Conservation (phyloP, 2,797 vertebrate genomes). For the Trachops cirrhosus region DNA sequence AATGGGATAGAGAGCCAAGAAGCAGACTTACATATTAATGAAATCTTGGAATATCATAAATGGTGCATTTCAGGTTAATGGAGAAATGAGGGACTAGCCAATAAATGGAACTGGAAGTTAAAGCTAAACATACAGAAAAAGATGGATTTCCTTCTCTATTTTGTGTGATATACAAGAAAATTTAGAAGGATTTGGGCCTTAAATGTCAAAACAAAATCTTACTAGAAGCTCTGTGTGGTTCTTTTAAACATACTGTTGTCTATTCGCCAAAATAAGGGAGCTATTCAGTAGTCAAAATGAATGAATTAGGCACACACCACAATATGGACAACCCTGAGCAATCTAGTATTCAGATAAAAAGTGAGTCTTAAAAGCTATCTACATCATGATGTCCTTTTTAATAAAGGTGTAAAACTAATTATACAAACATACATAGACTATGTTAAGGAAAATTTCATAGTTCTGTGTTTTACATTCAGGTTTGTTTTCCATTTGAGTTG, state of each 20-base stretch:
- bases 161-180: background rate
- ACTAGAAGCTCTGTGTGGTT: background rate
- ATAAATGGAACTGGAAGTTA: background rate
- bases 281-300: background rate
- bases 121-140: background rate
- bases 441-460: background rate
- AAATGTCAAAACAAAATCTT: background rate
- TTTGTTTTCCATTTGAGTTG: background rate
- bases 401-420: background rate
- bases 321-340: background rate
- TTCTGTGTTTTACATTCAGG: background rate
- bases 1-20: background rate
- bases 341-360: background rate
- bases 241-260: background rate
- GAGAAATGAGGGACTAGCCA: background rate
- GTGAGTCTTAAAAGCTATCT: background rate
- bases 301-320: background rate
- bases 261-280: background rate
- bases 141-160: background rate
- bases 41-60: background rate
- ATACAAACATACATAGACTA: background rate
- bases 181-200: background rate
- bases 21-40: background rate
- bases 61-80: background rate
- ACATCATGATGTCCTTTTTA: background rate